Evolutionary conservation across 2,113 vertebrate species (phyloP), one percentile per base, ranked within the genome.

Genomic region (Mus musculus): DNA sequence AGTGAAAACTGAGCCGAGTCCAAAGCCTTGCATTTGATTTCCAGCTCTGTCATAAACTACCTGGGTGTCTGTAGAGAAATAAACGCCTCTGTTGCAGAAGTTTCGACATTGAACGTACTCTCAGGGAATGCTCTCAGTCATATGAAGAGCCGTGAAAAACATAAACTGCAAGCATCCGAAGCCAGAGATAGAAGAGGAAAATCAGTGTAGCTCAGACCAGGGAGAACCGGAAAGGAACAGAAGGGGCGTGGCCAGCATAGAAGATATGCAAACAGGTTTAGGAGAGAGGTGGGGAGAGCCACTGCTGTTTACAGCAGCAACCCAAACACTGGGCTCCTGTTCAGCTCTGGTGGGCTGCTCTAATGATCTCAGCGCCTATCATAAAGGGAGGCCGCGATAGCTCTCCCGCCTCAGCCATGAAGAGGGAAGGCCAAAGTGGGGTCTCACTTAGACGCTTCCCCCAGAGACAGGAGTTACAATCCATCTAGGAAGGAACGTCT

Each of bases 161-260:
- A 3, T 46, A 63, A 24, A 63, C 61, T 63, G 20, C 59, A 63
- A 63, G 20, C 61, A 63, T 63, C 54, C 75, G 17, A 17, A 72
- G 69, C 13, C 63, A 95, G 56, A 78, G 73, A 93, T 22, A 87
- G 17, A 33, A 78, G 56, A 92, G 14, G 59, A 24, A 92, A 94
- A 72, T 52, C 65, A 30, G n/a, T 4, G 14, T 56, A 6, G 56
- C 75, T 22, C 36, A 65, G 26, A 36, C 36, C 13, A 7, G 2
- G 33, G 20, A 89, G 85, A 20, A 17, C 69, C 6, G 5, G 36
- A 20, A 85, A 13, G 63, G 33, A 63, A 11, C n/a, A 89, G 19
- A 17, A 76, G 24, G 12, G 54, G 61, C 0, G 0, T 33, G 12
- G 28, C 49, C 30, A 26, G 16, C 33, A 71, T 0, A 20, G 42